Evolutionary conservation across 37 sponge, comb jelly and placozoan species (phyloP), one percentile per base, ranked within the genome.

Genomic region (Halichondria panicea): DNA sequence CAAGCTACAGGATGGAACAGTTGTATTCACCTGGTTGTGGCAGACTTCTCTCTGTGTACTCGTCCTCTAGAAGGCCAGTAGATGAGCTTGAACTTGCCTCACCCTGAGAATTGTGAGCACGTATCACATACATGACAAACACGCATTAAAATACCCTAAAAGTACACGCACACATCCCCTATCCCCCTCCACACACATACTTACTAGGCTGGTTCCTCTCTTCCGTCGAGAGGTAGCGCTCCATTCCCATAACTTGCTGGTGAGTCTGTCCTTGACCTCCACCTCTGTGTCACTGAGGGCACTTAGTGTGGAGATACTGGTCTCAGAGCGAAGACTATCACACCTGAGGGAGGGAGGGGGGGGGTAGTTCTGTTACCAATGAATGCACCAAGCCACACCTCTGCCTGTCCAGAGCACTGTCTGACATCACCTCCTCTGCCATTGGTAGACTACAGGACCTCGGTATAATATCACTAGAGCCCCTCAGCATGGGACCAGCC

Each of bases 231-330:
- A n/a, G 3, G 73, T 39, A 25, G 50, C 55, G 2, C 37, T 50
- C 50, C 50, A 52, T n/a, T 66, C 66, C 77, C 76, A 75, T 36
- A 44, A 41, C 36, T 53, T 65, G 25, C 55, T 35, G 13, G 55
- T 24, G 48, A 43, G 66, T 7, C 74, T 4, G 37, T 65, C 77
- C 54, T 77, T 77, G 41, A 77, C 66, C 30, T 77, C 77, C 22
- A 77, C 66, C 41, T 77, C 77, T 33, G 77, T 77, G 77, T 77
- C 77, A 77, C 77, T 77, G 37, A 77, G 55, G n/a, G 77, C 77
- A 21, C 41, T 72, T 21, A 42, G 25, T 31, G 43, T 8, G 43
- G 24, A 32, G 12, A 21, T 50, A 19, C 25, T 11, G 15, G n/a
- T 43, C 7, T 43, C 43, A 15, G 15, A 48, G 15, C 15, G 52